Conservation (phyloP, 2,113 vertebrate species). For the Puntigrus tetrazona region DNA sequence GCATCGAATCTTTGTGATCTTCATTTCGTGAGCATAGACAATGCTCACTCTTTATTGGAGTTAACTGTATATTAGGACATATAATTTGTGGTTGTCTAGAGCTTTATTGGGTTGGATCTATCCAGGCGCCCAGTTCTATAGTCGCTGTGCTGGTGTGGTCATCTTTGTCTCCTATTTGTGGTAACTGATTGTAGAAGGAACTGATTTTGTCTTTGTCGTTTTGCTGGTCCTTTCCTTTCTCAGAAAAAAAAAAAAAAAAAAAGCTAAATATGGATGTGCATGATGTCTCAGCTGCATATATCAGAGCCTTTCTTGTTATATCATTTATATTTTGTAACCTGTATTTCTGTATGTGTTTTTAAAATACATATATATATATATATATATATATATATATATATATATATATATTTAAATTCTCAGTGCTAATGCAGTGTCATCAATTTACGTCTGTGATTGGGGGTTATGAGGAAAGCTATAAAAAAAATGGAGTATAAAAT, state of each 20-base stretch:
- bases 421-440: constrained; percentile 30
- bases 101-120: constrained; percentile 11
- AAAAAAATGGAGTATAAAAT: not conserved
- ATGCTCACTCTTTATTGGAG: constrained; percentile 29
- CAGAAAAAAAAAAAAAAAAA: constrained; percentile 53
- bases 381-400: too few relatives aligned
- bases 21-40: constrained; percentile 33
- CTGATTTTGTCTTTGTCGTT: constrained; percentile 66
- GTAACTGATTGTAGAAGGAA: constrained; percentile 70
- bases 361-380: constrained; percentile 61
- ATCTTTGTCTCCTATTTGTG: constrained; percentile 72
- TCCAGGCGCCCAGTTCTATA: constrained; percentile 59
- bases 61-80: constrained; percentile 34
- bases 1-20: constrained; percentile 36
- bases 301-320: constrained; percentile 72
- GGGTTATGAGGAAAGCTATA: constrained; percentile 52
- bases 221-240: constrained; percentile 58
- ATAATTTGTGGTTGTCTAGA: constrained; percentile 28
- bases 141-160: constrained; percentile 72
- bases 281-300: constrained; percentile 66
- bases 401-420: constrained; percentile 73
- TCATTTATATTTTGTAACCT: constrained; percentile 76
- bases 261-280: constrained; percentile 74
- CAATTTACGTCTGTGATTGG: constrained; percentile 40
- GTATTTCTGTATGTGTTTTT: constrained; percentile 77